These are phyloP conservation scores for Cephus cinctus DNA, from an alignment of 1,140 invertebrate genomes.

Conservation along the genomic window DNA sequence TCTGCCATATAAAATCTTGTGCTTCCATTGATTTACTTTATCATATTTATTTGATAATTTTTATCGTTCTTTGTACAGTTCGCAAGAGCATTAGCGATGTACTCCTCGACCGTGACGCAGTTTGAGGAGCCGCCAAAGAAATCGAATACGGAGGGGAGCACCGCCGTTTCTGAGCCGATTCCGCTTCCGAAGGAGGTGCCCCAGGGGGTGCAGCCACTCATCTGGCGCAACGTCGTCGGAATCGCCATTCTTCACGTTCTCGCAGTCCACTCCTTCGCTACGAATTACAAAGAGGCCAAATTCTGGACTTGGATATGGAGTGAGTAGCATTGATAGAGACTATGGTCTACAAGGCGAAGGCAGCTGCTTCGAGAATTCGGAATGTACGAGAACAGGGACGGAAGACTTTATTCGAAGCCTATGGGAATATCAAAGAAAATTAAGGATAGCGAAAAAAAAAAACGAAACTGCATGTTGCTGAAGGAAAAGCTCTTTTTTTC, in stretches of 20 bases:
- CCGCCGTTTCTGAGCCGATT: constrained; percentile 15
- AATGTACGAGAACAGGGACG: too few species aligned
- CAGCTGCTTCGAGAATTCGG: constrained; percentile 6
- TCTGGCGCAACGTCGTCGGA: constrained; percentile 45
- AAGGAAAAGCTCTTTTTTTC: too few species aligned
- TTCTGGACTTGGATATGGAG: constrained; percentile 46
- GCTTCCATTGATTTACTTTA: too few species aligned
- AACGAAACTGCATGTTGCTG: too few species aligned
- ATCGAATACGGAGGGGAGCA: neutral
- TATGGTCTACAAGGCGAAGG: neutral
- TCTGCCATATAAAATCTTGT: neutral
- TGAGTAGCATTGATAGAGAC: constrained; percentile 27
- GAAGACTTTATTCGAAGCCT: too few species aligned
- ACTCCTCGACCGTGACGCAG: constrained; percentile 38
- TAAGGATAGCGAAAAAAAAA: too few species aligned
- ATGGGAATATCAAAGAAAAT: too few species aligned
- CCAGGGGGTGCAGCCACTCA: constrained; percentile 34
- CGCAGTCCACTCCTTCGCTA: constrained; percentile 32
- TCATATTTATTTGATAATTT: constrained; percentile 7
- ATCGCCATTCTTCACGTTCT: constrained; percentile 37
- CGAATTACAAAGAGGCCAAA: constrained; percentile 26
- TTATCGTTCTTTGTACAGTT: constrained; percentile 4
- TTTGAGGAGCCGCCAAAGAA: constrained; percentile 28
- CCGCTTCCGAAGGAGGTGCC: constrained; percentile 16
- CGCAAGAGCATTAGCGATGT: constrained; percentile 23